These are phyloP conservation scores for Erebia ligea DNA, from an alignment of 2,888 invertebrate species.

Conservation along the genomic window DNA sequence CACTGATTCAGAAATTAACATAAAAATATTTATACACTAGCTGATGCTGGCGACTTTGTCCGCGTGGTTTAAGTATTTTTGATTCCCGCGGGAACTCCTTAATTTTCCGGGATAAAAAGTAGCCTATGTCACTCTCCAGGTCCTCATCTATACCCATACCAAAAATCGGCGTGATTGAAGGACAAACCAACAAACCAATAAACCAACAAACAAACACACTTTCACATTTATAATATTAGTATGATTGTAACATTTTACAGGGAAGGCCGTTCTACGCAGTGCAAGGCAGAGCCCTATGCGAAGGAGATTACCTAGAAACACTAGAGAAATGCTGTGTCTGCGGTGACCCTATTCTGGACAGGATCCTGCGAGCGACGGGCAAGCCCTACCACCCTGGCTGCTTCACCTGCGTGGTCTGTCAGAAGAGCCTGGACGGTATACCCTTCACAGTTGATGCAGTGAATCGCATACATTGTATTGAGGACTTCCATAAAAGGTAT, in stretches of 20 bases:
- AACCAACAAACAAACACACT: no score
- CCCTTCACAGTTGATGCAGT: slow-evolving; percentile 99
- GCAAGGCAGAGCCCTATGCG: slow-evolving; percentile 97
- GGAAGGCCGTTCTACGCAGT: slow-evolving; percentile 98
- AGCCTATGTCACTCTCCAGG: no score
- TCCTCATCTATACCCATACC: no score
- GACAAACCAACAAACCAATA: no score
- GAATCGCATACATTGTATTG: slow-evolving; percentile 98
- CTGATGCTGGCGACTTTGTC: no score
- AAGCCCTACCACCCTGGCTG: slow-evolving; percentile 99
- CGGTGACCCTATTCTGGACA: slow-evolving; percentile 95
- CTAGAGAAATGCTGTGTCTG: slow-evolving; percentile 99
- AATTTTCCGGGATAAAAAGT: no score
- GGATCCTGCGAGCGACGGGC: slow-evolving; percentile 97
- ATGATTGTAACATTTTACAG: slow-evolving; percentile 67
- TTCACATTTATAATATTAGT: no score
- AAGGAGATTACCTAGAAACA: slow-evolving; percentile 97
- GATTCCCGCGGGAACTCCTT: no score
- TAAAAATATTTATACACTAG: no score
- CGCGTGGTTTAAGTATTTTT: no score
- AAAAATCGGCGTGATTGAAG: no score
- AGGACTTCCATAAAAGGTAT: slow-evolving; percentile 98
- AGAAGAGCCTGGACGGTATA: slow-evolving; percentile 97
- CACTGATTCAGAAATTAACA: not conserved
- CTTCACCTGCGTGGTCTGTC: slow-evolving; percentile 98